Base-by-base conservation (phyloP, 1,140 invertebrate genomes). In the Drosophila trapezifrons region DNA sequence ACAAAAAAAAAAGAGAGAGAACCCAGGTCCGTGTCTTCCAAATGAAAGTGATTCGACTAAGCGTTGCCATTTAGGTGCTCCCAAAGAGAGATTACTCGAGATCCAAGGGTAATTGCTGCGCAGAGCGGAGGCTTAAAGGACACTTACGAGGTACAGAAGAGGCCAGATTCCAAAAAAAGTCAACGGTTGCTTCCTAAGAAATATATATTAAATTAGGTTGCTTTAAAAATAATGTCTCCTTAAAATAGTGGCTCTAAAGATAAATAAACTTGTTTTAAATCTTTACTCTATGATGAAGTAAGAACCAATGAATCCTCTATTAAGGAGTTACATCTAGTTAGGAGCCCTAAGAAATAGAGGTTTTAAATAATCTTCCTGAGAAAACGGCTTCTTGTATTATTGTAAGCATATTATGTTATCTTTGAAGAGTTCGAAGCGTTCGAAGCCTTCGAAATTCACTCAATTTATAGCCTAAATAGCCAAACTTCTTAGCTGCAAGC, bases 1-100 rank as follows among this genome's bases (percentile, higher is more conserved):
- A 60, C 43, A 65, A 58, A 58, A 45, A 45, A 51, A 56, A 56
- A 76, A 60, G 43, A 62, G 56, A 51, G 76, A 60, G 49, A 52
- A 52, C 32, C 2, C 18, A 4, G 32, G 51, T 49, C 66, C 25
- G 69, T 35, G 40, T 49, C 65, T 25, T 35, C 20, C 69, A 72
- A 70, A 71, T 71, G 52, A 35, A 71, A 71, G 27, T 49, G 69
- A 71, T 72, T 72, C 69, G 69, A 72, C 69, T 71, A 75, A 75
- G 32, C 25, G 69, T 62, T 62, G 69, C 70, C 38, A 72, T 72
- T 72, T 72, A 73, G 56, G 17, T 17, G n/a, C 20, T 32, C 56
- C 27, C 8, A 64, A 42, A 27, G 59, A 59, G 51, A 59, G 35
- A 63, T 63, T 63, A 25, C 65, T 29, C 8, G 4, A 42, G 45